Percentiles rank a stretch among this genome's conserved stretches.
These are phyloP conservation scores for Pomatostomus ruficeps DNA, from an alignment of 2,113 vertebrate genomes.

Conservation along the genomic window DNA sequence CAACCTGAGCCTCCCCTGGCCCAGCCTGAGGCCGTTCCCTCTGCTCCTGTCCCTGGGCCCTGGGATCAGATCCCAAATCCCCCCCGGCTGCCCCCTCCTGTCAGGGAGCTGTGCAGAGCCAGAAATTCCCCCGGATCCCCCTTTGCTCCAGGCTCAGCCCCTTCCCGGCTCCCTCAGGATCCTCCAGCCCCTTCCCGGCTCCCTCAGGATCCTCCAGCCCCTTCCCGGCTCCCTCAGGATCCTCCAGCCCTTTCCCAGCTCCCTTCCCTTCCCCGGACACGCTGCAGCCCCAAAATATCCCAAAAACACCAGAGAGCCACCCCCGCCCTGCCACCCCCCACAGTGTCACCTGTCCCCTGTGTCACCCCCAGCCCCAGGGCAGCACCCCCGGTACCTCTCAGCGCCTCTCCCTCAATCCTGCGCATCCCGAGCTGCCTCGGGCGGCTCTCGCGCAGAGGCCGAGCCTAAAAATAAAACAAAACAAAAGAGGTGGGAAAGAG, in stretches of 20 bases:
- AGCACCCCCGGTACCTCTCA: neutral
- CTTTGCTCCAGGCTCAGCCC: neutral
- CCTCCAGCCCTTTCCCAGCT: neutral
- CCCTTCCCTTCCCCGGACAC: rapidly evolving
- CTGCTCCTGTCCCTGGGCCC: neutral
- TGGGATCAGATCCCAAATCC: neutral
- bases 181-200: neutral
- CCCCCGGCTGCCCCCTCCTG: neutral
- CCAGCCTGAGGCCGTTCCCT: neutral
- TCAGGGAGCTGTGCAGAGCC: neutral
- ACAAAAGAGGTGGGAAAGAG: neutral
- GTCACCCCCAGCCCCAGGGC: neutral
- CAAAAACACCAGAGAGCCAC: neutral
- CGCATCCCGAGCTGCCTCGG: neutral
- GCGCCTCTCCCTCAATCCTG: neutral
- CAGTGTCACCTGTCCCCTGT: neutral
- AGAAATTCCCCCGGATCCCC: neutral
- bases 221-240: neutral
- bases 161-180: too few relatives aligned
- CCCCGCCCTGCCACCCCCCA: neutral
- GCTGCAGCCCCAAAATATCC: neutral
- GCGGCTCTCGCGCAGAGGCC: neutral
- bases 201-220: neutral
- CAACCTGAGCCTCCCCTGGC: neutral
- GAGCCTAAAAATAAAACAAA: slow-evolving; percentile 24